Evolutionary conservation across 2,888 invertebrate species (phyloP), one percentile per base, ranked within the genome.

Genomic region (Pristionchus exspectatus): DNA sequence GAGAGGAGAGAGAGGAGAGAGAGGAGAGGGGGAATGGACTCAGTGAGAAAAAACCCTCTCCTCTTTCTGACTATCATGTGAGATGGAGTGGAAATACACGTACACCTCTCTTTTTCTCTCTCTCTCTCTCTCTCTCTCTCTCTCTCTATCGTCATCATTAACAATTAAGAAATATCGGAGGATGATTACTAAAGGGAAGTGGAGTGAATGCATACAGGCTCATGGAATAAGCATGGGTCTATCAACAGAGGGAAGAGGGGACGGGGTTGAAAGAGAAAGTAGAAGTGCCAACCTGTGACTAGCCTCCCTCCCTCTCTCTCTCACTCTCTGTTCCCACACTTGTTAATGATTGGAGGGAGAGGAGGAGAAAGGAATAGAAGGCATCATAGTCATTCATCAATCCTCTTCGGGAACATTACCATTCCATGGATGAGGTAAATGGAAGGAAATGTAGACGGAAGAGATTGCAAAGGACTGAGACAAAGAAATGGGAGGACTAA

Each of bases 241-340:
- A 27, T 24, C 14, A 12, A 69, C 69, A 24, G 69, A 24, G 69
- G 27, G 59, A 24, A 24, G 59, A 24, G 59, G 59, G 69, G 27
- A 69, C 69, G 24, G 27, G 74, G 24, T 74, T 33, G 38, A 38
- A 74, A 74, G 38, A 38, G 74, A 74, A 30, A 74, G 38, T 38
- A 74, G 74, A 74, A 21, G 74, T 74, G 74, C 74, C 74, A 74
- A 74, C 74, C 74, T 74, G 74, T 74, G 74, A 33, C 74, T 38
- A 38, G 33, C 38, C 74, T 50, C 44, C 1, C 69, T 63, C 24
- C 7, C 63, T 69, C 69, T 4, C 69, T 69, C 69, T 69, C 24
- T n/a, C 63, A 30, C 69, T 4, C 69, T 69, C 69, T 69, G 69
- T 69, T 74, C 74, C 33, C 74, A 74, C 74, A 38, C 74, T 74